Evolutionary conservation across 2,113 vertebrate genomes (phyloP).

Genomic region (Butorides virescens): DNA sequence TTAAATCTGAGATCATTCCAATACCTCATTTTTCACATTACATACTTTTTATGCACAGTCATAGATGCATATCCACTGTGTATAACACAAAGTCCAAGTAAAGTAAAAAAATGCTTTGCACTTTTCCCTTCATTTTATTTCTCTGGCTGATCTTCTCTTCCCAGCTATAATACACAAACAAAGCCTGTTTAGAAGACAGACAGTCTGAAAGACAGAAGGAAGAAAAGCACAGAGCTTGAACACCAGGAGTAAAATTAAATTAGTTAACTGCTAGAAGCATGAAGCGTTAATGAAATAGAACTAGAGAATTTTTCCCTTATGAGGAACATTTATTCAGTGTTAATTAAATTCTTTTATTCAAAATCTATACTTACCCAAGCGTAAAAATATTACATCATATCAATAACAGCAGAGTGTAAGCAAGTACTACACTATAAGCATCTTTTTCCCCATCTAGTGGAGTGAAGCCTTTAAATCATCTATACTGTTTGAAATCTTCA

Average conservation of each 20-base stretch:
- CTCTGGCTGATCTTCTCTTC: neutral
- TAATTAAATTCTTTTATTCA: conserved; percentile 65
- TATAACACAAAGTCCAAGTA: neutral
- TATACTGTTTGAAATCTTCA: neutral
- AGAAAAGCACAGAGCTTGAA: conserved; percentile 23
- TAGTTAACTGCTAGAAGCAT: conserved; percentile 50
- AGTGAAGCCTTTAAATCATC: conserved; percentile 39
- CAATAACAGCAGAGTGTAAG: conserved; percentile 24
- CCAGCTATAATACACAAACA: neutral
- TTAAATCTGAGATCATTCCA: neutral
- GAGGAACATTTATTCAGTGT: conserved; percentile 47
- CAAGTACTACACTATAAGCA: conserved; percentile 9
- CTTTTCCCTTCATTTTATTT: neutral
- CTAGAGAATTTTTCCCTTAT: neutral
- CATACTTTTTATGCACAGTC: neutral
- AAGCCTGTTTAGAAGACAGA: neutral
- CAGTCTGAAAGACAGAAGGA: neutral
- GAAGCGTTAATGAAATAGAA: conserved; percentile 53
- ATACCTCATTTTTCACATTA: neutral
- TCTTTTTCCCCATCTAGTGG: conserved; percentile 31
- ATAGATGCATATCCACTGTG: neutral
- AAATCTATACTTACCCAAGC: conserved; percentile 52
- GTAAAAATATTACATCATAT: conserved; percentile 43
- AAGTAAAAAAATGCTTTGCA: neutral
- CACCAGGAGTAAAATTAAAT: conserved; percentile 43